Percentiles rank a stretch among this genome's conserved stretches.
These are phyloP conservation scores for Drosophila triauraria DNA, from an alignment of 1,140 invertebrate species.

Conservation along the genomic window DNA sequence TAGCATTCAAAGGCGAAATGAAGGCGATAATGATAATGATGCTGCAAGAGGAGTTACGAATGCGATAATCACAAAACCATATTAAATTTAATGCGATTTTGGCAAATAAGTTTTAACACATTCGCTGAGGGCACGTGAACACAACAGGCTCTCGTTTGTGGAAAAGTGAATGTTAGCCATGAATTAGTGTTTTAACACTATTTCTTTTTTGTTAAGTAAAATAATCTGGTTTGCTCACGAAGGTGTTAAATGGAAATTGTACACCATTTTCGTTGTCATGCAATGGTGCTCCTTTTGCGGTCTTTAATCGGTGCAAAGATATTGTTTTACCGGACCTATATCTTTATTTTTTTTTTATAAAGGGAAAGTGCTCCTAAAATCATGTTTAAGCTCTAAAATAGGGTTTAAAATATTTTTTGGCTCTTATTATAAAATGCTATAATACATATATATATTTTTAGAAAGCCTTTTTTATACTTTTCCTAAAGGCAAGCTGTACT, in stretches of 20 bases:
- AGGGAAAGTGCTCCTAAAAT: slow-evolving; percentile 7
- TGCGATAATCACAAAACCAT: slow-evolving; percentile 69
- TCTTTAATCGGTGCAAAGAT: slow-evolving; percentile 10
- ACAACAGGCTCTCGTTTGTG: not conserved
- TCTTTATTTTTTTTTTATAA: slow-evolving; percentile 15
- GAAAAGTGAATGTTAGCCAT: slow-evolving; percentile 41
- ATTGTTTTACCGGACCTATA: slow-evolving; percentile 7
- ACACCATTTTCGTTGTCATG: slow-evolving; percentile 37
- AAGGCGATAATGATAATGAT: slow-evolving; percentile 33
- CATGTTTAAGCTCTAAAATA: not conserved
- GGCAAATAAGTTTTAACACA: slow-evolving; percentile 48
- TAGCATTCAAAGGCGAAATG: slow-evolving; percentile 54
- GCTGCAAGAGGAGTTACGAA: slow-evolving; percentile 37
- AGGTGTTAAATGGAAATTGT: slow-evolving; percentile 48
- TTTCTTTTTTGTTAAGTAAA: not conserved
- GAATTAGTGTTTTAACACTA: slow-evolving; percentile 3
- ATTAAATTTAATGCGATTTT: slow-evolving; percentile 62
- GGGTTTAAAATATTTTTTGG: not conserved
- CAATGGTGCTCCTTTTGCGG: slow-evolving; percentile 7
- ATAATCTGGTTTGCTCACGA: slow-evolving; percentile 19
- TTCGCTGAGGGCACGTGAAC: slow-evolving; percentile 32
- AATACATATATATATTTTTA: not conserved
- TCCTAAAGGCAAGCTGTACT: not conserved
- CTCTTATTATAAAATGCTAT: no score
- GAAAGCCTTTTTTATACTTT: not conserved